Percentiles rank a stretch among this genome's conserved stretches.
Evolutionary conservation across 1,140 invertebrate species (phyloP).

Genomic region (Maconellicoccus hirsutus): DNA sequence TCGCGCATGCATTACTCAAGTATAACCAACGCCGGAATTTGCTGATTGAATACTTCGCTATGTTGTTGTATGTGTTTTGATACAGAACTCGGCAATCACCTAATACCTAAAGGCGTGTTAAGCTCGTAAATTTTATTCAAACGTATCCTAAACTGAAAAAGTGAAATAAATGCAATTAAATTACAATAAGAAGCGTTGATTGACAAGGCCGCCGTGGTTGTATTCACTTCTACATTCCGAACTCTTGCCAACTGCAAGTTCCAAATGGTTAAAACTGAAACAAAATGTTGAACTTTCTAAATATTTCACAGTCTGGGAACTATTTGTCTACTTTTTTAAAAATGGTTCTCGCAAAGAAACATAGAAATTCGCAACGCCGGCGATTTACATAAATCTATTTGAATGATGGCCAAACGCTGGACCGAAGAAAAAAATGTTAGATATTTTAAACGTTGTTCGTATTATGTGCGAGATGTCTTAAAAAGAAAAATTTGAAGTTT

Average conservation of each 20-base stretch:
- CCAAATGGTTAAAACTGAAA: constrained; percentile 8
- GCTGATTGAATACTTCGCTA: too few relatives aligned
- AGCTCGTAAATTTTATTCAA: constrained; percentile 2
- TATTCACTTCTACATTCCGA: constrained; percentile 17
- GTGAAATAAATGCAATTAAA: constrained; percentile 22
- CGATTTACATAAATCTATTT: constrained; percentile 16
- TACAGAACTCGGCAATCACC: too few relatives aligned
- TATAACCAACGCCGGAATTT: too few relatives aligned
- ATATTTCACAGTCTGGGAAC: constrained; percentile 20
- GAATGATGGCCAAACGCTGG: neutral
- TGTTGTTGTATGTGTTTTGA: too few relatives aligned
- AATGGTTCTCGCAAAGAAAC: neutral
- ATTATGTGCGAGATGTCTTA: neutral
- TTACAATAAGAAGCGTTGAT: constrained; percentile 20
- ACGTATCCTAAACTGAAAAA: neutral
- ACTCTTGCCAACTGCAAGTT: neutral
- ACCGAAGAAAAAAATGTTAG: neutral
- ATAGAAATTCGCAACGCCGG: constrained; percentile 6
- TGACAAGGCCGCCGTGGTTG: constrained; percentile 21
- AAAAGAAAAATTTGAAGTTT: neutral
- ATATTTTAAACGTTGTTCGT: neutral
- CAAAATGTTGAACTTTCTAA: constrained; percentile 15
- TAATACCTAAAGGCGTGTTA: neutral
- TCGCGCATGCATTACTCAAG: too few relatives aligned
- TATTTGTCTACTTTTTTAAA: constrained; percentile 16